Evolutionary conservation across 2,797 vertebrate genomes (phyloP).

Genomic region (Lacerta bilineata): DNA sequence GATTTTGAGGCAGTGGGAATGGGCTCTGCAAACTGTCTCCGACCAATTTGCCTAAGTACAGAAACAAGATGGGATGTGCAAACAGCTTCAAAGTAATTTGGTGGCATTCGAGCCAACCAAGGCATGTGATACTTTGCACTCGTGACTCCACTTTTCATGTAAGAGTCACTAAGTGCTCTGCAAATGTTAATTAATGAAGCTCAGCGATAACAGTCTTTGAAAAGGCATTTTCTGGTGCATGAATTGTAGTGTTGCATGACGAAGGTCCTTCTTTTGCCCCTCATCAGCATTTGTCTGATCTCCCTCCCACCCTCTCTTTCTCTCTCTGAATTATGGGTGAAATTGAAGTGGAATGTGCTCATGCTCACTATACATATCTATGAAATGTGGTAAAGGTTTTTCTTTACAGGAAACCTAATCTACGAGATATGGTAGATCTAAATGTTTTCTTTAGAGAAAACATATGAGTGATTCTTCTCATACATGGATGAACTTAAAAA

Average conservation of each 20-base stretch:
- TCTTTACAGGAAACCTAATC: too few species aligned
- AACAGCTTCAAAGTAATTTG: rapidly evolving
- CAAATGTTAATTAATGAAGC: background rate
- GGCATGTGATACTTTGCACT: constrained; percentile 30
- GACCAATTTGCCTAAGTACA: background rate
- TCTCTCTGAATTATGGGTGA: background rate
- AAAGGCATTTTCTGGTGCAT: background rate
- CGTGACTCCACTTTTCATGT: background rate
- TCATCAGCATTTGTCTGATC: background rate
- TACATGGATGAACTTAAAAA: too few species aligned
- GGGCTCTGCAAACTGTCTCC: background rate
- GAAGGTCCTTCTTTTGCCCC: rapidly evolving
- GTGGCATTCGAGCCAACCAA: background rate
- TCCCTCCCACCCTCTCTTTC: background rate
- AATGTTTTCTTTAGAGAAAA: too few species aligned
- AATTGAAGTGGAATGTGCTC: background rate
- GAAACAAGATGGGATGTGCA: background rate
- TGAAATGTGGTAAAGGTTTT: too few species aligned
- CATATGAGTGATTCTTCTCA: too few species aligned
- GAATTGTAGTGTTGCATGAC: background rate
- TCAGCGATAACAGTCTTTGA: background rate
- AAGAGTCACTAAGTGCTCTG: constrained; percentile 4
- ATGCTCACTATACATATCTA: background rate
- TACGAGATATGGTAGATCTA: too few species aligned
- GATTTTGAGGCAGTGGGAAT: background rate